Base-by-base conservation (phyloP, 1,140 invertebrate genomes). In the Tetraneura akinire region DNA sequence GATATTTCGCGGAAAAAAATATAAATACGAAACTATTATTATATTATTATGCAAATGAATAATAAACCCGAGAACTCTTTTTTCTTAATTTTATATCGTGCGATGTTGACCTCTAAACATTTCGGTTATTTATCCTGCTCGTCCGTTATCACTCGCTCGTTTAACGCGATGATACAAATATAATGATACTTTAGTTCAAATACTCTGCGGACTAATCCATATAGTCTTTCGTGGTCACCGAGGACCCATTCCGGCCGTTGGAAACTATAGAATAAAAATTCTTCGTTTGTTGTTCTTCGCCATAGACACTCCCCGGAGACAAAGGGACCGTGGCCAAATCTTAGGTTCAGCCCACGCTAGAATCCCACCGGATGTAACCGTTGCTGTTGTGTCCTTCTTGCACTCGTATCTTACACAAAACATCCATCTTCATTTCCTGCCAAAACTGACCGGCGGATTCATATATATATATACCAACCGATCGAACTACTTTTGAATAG, bases 361-460 rank as follows among this genome's bases (percentile, higher is more conserved):
- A 55, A 57, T 74, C 73, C 73, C 73, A 23, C 4, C 37, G 51
- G 73, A 76, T 32, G 14, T 32, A 57, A 32, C 49, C 71, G n/a
- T 53, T 55, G 29, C 29, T 16, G 29, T 21, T 37, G 32, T 37
- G 3, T 8, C 18, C 29, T 18, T 74, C 21, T 26, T 37, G 18
- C n/a, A 10, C n/a, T 74, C n/a, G 6, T 14, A 21, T 14, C 49
- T n/a, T 11, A 18, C n/a, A 10, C 18, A 18, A 13, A 18, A 57
- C 73, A 76, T 76, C 55, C n/a, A 57, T 76, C 73, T 76, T 60
- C 37, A 76, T 55, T 76, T 60, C 13, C 73, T 37, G 51, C n/a
- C 32, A 57, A n/a, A 76, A 73, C 47, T 3, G 53, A 76, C 32
- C 42, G 13, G 26, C 14, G 42, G 47, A 18, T 26, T 47, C 37